These are phyloP conservation scores for Stichodactyla mertensii DNA, from an alignment of 64 coral and sea anemone genomes.

Conservation along the genomic window DNA sequence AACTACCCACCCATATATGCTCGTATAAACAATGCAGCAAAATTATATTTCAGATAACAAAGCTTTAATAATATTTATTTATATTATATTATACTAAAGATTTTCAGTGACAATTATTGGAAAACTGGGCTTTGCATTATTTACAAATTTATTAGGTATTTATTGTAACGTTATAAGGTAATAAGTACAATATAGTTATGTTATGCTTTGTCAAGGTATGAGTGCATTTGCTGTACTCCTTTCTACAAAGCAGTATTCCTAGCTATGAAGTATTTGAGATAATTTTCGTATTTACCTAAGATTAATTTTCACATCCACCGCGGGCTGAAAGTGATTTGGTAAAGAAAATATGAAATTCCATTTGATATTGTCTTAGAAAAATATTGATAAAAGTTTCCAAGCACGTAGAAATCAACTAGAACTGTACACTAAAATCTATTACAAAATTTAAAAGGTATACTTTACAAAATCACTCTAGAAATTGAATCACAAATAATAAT, in stretches of 20 bases:
- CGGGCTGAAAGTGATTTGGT: not conserved
- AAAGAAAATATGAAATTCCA: not conserved
- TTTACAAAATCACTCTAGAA: conserved; percentile 9
- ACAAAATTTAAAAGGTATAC: not conserved
- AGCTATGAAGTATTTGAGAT: not conserved
- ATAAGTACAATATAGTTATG: not conserved
- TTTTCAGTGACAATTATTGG: not conserved
- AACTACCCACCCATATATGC: too few species aligned
- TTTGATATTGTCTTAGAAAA: not conserved
- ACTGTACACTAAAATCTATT: not conserved
- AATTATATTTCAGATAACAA: not conserved
- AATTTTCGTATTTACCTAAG: not conserved
- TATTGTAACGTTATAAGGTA: not conserved
- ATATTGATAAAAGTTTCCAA: conserved; percentile 4
- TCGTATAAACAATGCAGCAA: too few species aligned
- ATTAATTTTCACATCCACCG: not conserved
- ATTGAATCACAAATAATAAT: not conserved
- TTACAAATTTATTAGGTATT: not conserved
- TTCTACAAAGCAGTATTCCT: not conserved
- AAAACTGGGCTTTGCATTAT: not conserved
- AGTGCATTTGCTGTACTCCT: not conserved
- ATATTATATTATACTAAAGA: not conserved
- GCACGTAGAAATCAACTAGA: not conserved
- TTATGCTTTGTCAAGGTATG: not conserved
- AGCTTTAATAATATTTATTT: not conserved